Conservation (phyloP, 2,797 vertebrate genomes). For the Melanotaenia parkinsoni region DNA sequence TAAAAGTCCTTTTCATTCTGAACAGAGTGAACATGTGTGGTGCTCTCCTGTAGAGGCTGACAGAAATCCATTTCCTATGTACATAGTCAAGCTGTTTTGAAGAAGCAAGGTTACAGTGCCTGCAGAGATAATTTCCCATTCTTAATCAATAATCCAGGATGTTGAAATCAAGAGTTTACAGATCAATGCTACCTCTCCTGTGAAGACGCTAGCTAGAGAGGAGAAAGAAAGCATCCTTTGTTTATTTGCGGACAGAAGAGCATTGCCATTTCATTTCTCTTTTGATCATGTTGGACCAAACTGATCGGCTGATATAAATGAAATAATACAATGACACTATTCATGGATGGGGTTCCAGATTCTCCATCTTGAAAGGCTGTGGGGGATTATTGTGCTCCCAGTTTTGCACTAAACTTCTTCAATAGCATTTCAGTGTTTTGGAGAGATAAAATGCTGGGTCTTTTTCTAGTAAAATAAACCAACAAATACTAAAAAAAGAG, state of each 20-base stretch:
- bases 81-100: constrained; percentile 47
- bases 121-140: constrained; percentile 13
- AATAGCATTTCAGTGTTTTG: neutral
- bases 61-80: constrained; percentile 37
- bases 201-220: constrained; percentile 4
- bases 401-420: constrained; percentile 7
- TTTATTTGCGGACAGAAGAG: constrained; percentile 10
- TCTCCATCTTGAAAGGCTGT: constrained; percentile 14
- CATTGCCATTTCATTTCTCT: constrained; percentile 20
- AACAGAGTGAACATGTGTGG: neutral
- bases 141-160: constrained; percentile 57
- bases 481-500: neutral
- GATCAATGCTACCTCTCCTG: constrained; percentile 16
- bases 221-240: constrained; percentile 16
- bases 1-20: constrained; percentile 18
- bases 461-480: neutral
- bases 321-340: constrained; percentile 31
- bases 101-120: constrained; percentile 16
- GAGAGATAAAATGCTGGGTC: neutral
- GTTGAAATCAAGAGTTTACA: constrained; percentile 25
- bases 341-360: constrained; percentile 14
- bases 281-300: constrained; percentile 24
- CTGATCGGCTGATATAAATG: constrained; percentile 35
- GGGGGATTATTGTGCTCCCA: neutral
- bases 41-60: neutral